A percentile compares a stretch with the other conserved stretches of the same genome.
These are phyloP conservation scores for Diprion similis DNA, from an alignment of 1,140 invertebrate species.

Conservation along the genomic window DNA sequence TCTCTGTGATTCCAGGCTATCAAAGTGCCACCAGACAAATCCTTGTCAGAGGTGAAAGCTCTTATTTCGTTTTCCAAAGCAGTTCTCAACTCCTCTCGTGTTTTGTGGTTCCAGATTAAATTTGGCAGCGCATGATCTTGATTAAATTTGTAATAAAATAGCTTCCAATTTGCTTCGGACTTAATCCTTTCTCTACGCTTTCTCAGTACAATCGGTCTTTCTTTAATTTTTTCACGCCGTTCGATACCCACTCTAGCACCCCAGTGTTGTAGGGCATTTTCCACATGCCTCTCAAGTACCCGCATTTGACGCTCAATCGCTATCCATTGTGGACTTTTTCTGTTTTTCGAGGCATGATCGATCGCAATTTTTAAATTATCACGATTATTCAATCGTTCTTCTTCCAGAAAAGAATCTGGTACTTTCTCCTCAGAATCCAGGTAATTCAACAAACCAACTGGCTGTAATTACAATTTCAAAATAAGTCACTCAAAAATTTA, in stretches of 20 bases:
- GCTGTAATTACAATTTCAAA: conserved; percentile 60
- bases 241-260: conserved; percentile 77
- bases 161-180: conserved; percentile 88
- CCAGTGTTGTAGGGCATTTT: conserved; percentile 89
- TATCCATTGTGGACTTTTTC: conserved; percentile 72
- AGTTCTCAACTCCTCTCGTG: conserved; percentile 92
- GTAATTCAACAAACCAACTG: conserved; percentile 87
- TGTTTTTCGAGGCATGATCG: conserved; percentile 74
- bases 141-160: conserved; percentile 96
- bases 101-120: conserved; percentile 99
- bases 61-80: conserved; percentile 94
- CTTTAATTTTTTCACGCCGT: conserved; percentile 68
- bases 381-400: conserved; percentile 81
- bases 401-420: conserved; percentile 74
- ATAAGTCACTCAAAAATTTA: conserved; percentile 19
- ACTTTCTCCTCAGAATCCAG: conserved; percentile 89
- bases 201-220: conserved; percentile 86
- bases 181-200: conserved; percentile 92
- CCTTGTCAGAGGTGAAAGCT: conserved; percentile 88
- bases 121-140: conserved; percentile 95
- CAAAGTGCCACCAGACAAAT: conserved; percentile 79
- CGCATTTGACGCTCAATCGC: conserved; percentile 75
- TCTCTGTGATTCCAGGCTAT: conserved; percentile 99
- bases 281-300: conserved; percentile 81
- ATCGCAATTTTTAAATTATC: conserved; percentile 96